Percentiles rank a stretch among this genome's conserved stretches.
These are phyloP conservation scores for Barypeithes pellucidus DNA, from an alignment of 2,888 invertebrate species.

Conservation along the genomic window DNA sequence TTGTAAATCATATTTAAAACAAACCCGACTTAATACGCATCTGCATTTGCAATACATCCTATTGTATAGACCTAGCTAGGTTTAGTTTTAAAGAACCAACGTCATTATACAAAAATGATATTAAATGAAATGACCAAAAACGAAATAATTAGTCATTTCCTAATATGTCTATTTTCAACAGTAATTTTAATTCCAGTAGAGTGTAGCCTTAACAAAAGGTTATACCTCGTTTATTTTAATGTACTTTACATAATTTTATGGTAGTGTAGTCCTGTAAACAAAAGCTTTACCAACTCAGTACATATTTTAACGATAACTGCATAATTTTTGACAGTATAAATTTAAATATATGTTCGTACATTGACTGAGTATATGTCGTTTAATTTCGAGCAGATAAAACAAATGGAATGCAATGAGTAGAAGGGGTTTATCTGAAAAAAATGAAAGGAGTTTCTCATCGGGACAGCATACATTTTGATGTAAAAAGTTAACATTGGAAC, in stretches of 20 bases:
- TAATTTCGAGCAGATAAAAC: no score
- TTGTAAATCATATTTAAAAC: no score
- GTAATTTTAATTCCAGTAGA: slow-evolving; percentile 28
- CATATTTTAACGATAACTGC: slow-evolving; percentile 18
- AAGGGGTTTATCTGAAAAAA: no score
- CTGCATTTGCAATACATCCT: no score
- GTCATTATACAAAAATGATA: neutral
- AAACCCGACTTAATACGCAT: no score
- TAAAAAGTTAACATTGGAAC: no score
- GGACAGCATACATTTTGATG: no score
- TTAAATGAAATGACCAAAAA: neutral
- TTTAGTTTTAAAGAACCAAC: neutral
- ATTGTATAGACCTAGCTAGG: no score
- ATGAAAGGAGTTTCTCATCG: no score
- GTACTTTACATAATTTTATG: slow-evolving; percentile 14
- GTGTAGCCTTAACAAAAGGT: slow-evolving; percentile 17
- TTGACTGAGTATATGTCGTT: no score
- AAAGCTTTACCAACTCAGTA: slow-evolving; percentile 13
- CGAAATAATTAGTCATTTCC: slow-evolving; percentile 3
- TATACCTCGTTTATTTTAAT: slow-evolving; percentile 12
- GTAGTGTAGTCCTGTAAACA: slow-evolving; percentile 3
- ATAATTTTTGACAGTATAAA: slow-evolving; percentile 20
- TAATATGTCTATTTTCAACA: neutral
- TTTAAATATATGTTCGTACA: slow-evolving; percentile 3
- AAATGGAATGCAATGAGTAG: no score